phyloP scores from a whole-genome alignment of 1,140 invertebrate genomes.

The Lutraria rhynchaena region DNA sequence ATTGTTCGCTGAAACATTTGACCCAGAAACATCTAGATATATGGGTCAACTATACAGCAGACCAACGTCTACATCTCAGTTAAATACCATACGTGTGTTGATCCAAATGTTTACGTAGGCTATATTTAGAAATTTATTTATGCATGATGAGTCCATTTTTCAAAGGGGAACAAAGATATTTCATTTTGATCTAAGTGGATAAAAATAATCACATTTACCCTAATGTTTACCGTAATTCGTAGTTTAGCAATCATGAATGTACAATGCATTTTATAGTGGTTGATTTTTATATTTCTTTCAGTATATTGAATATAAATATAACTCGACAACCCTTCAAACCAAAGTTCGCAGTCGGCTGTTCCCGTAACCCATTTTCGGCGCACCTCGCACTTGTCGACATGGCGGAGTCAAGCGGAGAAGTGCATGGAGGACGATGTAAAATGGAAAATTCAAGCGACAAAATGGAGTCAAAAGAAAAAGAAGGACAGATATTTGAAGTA shows the following conservation, averaged over 20 bases:
- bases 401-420: conserved; percentile 33
- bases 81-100: too few relatives aligned
- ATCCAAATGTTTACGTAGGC: background rate
- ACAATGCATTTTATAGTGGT: background rate
- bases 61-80: too few relatives aligned
- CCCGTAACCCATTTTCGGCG: conserved; percentile 42
- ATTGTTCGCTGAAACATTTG: too few relatives aligned
- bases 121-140: conserved; percentile 20
- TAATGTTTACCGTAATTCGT: background rate
- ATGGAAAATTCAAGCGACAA: background rate
- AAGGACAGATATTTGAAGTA: conserved; percentile 49
- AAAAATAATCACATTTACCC: background rate
- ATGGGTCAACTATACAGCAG: too few relatives aligned
- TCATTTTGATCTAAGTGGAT: background rate
- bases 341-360: background rate
- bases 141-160: background rate
- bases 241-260: background rate
- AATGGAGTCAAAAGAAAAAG: background rate
- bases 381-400: conserved; percentile 50
- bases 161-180: background rate
- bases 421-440: background rate
- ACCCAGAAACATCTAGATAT: too few relatives aligned
- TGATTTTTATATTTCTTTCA: background rate
- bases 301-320: background rate
- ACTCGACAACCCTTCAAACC: background rate